A percentile compares a stretch with the other conserved stretches of the same genome.
Evolutionary conservation across 1,140 invertebrate genomes (phyloP).

Genomic region (Palaemon carinicauda): DNA sequence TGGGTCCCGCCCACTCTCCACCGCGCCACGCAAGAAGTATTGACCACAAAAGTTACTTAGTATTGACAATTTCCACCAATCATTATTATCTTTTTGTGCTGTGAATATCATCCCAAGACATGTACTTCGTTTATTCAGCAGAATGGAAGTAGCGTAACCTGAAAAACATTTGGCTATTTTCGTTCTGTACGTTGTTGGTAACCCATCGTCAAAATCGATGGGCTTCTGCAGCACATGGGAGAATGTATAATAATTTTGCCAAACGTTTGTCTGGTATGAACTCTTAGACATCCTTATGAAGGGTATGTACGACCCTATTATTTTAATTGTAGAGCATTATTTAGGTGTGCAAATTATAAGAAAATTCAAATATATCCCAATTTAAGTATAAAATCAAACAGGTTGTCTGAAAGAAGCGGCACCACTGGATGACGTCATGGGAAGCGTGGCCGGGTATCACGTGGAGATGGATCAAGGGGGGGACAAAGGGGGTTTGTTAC

Average conservation of each 20-base stretch:
- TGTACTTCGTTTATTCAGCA: no score
- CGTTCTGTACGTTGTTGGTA: no score
- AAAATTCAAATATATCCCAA: neutral
- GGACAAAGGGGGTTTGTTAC: neutral
- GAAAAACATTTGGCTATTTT: no score
- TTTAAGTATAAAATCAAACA: slow-evolving; percentile 42
- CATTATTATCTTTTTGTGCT: neutral
- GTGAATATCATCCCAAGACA: no score
- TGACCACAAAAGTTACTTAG: slow-evolving; percentile 44
- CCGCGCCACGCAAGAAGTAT: slow-evolving; percentile 54
- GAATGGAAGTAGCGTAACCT: no score
- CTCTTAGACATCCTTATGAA: neutral
- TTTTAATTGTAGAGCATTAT: no score
- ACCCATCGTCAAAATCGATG: slow-evolving; percentile 46
- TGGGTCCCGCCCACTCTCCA: slow-evolving; percentile 24
- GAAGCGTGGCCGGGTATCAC: slow-evolving; percentile 49
- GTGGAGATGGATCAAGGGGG: slow-evolving; percentile 50
- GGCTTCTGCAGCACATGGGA: slow-evolving; percentile 44
- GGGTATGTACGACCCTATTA: no score
- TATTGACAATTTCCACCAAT: slow-evolving; percentile 4
- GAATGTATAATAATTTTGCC: slow-evolving; percentile 49
- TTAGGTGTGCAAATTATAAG: neutral
- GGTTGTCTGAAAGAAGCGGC: slow-evolving; percentile 43
- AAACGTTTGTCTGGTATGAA: slow-evolving; percentile 36
- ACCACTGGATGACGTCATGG: slow-evolving; percentile 37